These are phyloP conservation scores for Cybosia mesomella DNA, from an alignment of 2,888 invertebrate species.

Conservation along the genomic window DNA sequence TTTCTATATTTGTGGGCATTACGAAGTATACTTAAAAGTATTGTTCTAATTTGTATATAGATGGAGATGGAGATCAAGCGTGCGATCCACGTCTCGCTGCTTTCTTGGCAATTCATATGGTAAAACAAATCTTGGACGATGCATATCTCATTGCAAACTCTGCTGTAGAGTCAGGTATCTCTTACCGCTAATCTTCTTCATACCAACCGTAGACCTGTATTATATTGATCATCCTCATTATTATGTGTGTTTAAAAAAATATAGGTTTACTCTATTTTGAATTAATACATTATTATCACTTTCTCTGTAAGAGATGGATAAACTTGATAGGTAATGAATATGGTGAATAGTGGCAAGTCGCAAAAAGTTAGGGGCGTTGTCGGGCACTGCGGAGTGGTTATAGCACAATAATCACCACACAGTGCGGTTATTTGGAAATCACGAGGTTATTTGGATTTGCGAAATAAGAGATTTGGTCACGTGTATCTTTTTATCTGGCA, in stretches of 20 bases:
- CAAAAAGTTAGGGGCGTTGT: neutral
- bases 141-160: constrained; percentile 73
- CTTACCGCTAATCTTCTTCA: neutral
- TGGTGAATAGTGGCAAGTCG: neutral
- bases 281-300: neutral
- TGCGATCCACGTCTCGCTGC: constrained; percentile 63
- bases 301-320: neutral
- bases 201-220: neutral
- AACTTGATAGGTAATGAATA: neutral
- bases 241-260: too few relatives aligned
- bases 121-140: constrained; percentile 77
- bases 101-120: constrained; percentile 71
- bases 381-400: neutral
- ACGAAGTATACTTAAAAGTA: neutral
- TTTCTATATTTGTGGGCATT: neutral
- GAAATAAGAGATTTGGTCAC: too few relatives aligned
- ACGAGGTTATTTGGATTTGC: too few relatives aligned
- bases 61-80: constrained; percentile 56
- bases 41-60: constrained; percentile 22
- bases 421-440: too few relatives aligned
- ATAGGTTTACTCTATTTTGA: neutral
- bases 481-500: too few relatives aligned
- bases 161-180: constrained; percentile 67
- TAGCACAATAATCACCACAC: neutral
- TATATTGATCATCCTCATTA: neutral